Conservation (phyloP, 2,113 vertebrate species). For the Pituophis catenifer region DNA sequence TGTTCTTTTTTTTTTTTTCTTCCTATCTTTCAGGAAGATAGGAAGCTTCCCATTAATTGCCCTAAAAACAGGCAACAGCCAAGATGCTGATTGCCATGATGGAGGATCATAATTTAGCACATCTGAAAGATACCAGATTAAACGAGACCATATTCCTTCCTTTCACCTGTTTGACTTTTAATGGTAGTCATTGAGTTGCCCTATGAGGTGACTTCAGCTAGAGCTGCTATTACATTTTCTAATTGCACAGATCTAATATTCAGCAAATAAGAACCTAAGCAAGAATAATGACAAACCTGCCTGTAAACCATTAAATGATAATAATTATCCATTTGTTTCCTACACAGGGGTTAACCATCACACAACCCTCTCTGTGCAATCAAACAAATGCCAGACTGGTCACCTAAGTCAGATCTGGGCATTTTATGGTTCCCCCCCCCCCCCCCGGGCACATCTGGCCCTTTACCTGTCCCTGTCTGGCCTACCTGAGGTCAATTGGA, state of each 20-base stretch:
- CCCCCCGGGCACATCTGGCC: background rate
- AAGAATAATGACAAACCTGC: background rate
- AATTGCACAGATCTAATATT: background rate
- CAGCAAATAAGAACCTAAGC: background rate
- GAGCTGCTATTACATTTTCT: background rate
- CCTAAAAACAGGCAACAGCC: background rate
- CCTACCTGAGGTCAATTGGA: background rate
- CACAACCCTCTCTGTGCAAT: background rate
- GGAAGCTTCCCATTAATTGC: background rate
- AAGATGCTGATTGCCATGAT: background rate
- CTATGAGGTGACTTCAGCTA: background rate
- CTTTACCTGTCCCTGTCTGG: background rate
- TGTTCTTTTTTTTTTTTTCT: background rate
- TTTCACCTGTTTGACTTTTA: background rate
- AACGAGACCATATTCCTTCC: background rate
- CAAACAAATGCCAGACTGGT: background rate
- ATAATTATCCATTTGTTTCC: background rate
- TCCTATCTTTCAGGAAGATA: background rate
- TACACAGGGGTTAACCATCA: background rate
- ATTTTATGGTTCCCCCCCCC: background rate
- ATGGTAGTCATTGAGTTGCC: background rate
- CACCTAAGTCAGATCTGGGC: background rate
- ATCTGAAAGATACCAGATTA: background rate
- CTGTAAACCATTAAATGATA: background rate
- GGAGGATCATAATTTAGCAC: background rate